phyloP scores from a whole-genome alignment of 2,797 vertebrate genomes.

The Luscinia megarhynchos region DNA sequence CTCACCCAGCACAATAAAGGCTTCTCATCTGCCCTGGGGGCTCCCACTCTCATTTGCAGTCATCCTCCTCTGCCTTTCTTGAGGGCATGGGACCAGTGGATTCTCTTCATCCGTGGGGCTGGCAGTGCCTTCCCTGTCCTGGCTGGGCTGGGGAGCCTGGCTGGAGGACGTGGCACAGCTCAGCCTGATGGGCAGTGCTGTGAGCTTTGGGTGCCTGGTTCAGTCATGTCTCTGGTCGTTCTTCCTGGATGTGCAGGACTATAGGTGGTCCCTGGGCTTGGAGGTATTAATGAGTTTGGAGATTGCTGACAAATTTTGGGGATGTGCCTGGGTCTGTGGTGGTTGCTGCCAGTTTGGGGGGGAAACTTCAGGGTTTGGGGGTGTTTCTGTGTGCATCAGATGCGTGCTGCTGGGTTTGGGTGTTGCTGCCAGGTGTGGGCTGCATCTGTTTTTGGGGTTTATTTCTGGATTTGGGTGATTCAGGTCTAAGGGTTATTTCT shows the following conservation, averaged over 20 bases:
- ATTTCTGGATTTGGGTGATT: background rate
- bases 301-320: background rate
- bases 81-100: background rate
- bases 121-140: background rate
- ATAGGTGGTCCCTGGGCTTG: too few relatives aligned
- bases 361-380: too few relatives aligned
- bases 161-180: background rate
- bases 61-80: background rate
- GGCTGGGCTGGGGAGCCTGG: background rate
- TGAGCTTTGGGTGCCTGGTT: background rate
- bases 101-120: background rate
- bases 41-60: background rate
- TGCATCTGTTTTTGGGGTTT: background rate
- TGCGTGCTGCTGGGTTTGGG: background rate
- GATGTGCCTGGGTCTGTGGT: background rate
- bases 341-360: background rate
- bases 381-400: background rate
- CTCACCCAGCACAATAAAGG: background rate
- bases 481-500: background rate
- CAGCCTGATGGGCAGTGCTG: background rate
- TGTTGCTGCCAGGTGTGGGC: background rate
- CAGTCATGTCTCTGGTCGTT: background rate
- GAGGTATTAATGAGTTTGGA: background rate
- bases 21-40: background rate
- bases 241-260: background rate